These are phyloP conservation scores for Saguinus imperator DNA, from an alignment of 2,113 vertebrate genomes.

Conservation along the genomic window DNA sequence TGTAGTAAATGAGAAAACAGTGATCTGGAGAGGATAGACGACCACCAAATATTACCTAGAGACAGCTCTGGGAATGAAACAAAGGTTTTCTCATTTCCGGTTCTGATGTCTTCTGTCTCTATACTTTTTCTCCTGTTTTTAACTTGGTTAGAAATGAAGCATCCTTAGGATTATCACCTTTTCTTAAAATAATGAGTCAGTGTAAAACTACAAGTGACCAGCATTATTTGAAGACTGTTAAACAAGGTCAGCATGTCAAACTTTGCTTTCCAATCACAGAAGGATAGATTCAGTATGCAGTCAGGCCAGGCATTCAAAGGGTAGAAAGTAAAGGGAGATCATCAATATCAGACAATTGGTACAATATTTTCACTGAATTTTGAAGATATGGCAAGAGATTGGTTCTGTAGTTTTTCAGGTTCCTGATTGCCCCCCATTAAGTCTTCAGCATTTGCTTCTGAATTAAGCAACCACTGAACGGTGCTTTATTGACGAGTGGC, in stretches of 20 bases:
- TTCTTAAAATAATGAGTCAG: conserved; percentile 24
- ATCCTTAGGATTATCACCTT: background rate
- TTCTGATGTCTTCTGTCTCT: background rate
- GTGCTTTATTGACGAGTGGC: background rate
- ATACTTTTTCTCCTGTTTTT: background rate
- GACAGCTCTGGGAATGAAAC: background rate
- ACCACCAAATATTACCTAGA: background rate
- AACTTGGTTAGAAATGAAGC: background rate
- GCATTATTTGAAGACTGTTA: background rate
- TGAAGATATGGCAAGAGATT: background rate
- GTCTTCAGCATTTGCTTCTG: background rate
- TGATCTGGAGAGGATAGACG: conserved; percentile 1
- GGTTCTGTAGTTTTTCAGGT: background rate
- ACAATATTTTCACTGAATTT: background rate
- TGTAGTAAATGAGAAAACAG: conserved; percentile 14
- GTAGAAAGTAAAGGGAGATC: background rate
- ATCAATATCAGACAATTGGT: background rate
- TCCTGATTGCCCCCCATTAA: background rate
- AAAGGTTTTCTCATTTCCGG: background rate
- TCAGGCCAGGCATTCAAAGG: background rate
- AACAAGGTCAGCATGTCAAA: background rate
- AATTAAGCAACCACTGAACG: background rate
- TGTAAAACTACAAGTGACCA: background rate
- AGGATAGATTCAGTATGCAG: background rate
- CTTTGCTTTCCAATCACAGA: background rate